Percentiles rank a stretch among this genome's conserved stretches.
Conservation (phyloP, 2,888 invertebrate species). For the Phlogophora meticulosa region DNA sequence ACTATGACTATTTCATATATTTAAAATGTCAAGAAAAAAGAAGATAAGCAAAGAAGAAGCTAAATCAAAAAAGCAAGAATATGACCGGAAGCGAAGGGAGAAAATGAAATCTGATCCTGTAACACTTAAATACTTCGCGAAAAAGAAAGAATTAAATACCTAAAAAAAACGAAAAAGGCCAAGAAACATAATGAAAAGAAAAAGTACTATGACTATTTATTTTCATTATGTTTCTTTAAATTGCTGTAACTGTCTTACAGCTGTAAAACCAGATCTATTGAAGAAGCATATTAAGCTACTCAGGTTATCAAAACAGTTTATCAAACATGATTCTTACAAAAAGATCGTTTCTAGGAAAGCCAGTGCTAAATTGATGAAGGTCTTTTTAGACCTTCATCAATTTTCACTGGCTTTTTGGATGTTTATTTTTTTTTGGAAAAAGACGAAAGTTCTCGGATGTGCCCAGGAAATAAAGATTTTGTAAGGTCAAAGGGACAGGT, state of each 20-base stretch:
- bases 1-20: too few relatives aligned
- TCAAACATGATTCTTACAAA: conserved; percentile 1
- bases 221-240: conserved; percentile 45
- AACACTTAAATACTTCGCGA: background rate
- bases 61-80: background rate
- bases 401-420: too few relatives aligned
- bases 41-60: background rate
- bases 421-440: conserved; percentile 2
- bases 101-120: background rate
- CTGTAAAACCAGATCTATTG: conserved; percentile 42
- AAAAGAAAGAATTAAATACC: conserved; percentile 1
- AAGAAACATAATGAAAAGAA: too few relatives aligned
- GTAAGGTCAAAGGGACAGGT: conserved; percentile 9
- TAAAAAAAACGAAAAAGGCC: background rate
- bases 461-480: conserved; percentile 5
- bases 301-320: conserved; percentile 25
- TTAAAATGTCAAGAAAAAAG: background rate
- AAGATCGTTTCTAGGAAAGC: background rate
- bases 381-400: too few relatives aligned
- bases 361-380: background rate
- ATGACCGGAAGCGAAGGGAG: background rate
- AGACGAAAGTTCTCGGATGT: background rate
- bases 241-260: conserved; percentile 23
- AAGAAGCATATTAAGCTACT: conserved; percentile 47
- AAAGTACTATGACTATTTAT: too few relatives aligned